phyloP scores from a whole-genome alignment of 92 coral and sea anemone genomes.

The Umimayanthus kanabou region DNA sequence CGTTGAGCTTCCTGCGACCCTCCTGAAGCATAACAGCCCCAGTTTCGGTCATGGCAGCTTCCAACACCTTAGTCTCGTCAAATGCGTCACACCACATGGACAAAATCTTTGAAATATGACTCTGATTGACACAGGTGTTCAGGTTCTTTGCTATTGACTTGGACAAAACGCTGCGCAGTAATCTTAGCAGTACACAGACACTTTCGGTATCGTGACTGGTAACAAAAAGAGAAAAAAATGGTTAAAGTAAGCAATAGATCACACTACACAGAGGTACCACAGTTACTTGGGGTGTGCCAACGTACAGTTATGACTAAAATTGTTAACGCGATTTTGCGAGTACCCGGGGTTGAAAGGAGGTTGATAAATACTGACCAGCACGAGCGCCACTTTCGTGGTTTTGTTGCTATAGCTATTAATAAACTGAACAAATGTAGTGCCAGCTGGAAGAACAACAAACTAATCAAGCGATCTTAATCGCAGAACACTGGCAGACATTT shows the following conservation, averaged over 20 bases:
- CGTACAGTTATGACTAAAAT: background rate
- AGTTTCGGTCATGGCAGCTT: background rate
- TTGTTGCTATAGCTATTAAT: too few species aligned
- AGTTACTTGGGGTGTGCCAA: background rate
- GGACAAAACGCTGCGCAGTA: conserved; percentile 50
- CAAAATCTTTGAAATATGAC: conserved; percentile 53
- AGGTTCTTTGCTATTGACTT: conserved; percentile 41
- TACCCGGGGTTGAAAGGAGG: too few species aligned
- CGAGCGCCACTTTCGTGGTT: too few species aligned
- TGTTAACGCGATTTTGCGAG: too few species aligned
- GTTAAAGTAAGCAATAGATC: background rate
- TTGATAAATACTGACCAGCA: too few species aligned
- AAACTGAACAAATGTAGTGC: too few species aligned
- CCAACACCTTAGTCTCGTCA: conserved; percentile 36
- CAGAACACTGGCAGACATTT: too few species aligned
- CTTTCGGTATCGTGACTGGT: conserved; percentile 27
- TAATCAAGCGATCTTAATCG: too few species aligned
- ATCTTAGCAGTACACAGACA: conserved; percentile 38
- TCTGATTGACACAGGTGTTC: conserved; percentile 45
- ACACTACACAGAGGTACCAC: background rate
- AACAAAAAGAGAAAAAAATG: background rate
- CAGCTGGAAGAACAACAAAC: too few species aligned
- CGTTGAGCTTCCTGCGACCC: background rate
- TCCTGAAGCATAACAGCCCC: background rate
- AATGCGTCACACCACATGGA: conserved; percentile 63